Base-by-base conservation (phyloP, 2,888 invertebrate genomes). In the Iphiclides podalirius region DNA sequence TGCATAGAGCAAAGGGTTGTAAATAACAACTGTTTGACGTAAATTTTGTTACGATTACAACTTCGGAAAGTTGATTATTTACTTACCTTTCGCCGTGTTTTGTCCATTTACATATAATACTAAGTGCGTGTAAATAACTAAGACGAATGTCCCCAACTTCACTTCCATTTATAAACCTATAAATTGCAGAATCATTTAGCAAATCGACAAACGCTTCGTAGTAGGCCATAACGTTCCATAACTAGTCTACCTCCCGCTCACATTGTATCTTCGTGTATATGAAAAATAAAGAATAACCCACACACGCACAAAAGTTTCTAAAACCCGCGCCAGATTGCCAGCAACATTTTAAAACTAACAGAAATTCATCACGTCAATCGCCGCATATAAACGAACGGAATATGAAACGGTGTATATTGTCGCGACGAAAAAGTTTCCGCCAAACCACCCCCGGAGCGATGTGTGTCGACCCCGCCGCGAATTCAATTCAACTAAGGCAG, bases 151-250 rank as follows among this genome's bases (percentile, higher is more conserved):
- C 80, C 77, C 80, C 67, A 77, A 72, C 63, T 79, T 76, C 76
- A 85, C 84, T 75, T 86, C 86, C 87, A 87, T 87, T 86, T 85
- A 86, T 82, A 64, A 69, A 78, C 67, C 57, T 64, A 67, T 66
- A 52, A 51, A 36, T 57, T 65, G 58, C 42, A 60, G 63, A 70
- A 59, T 61, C 50, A 66, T 72, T 79, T 69, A 84, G 66, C 68
- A 70, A 66, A 75, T 68, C 63, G 55, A 61, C 53, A 64, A 63
- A 59, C 52, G 61, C 63, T 61, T 59, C 60, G 51, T 57, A 46
- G 54, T n/a, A 53, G 57, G 50, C 60, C 82, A 84, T 85, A 66
- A 58, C 79, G 70, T 81, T 82, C 85, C 86, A 85, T 85, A 66
- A 80, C 81, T 81, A 66, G 65, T 60, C 62, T 61, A 58, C 43